Evolutionary conservation across 2,797 vertebrate genomes (phyloP).

Genomic region (Sternotherus odoratus): DNA sequence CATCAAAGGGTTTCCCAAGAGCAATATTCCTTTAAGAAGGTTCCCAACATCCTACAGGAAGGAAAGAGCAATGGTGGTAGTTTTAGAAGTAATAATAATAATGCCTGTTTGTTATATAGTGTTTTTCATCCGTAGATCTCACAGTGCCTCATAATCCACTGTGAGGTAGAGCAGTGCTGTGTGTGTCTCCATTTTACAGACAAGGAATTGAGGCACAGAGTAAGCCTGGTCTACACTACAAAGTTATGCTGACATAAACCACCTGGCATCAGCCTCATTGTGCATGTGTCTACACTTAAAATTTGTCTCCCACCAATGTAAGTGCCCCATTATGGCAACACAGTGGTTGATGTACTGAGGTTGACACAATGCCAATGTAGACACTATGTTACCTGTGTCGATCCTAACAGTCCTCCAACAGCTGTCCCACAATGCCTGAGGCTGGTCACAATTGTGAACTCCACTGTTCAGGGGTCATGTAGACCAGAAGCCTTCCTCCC

Average conservation of each 20-base stretch:
- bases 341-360: background rate
- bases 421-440: background rate
- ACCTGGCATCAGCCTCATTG: too few relatives aligned
- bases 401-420: background rate
- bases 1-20: background rate
- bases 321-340: too few relatives aligned
- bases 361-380: background rate
- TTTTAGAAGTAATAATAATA: background rate
- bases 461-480: background rate
- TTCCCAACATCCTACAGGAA: background rate
- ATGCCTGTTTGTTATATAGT: background rate
- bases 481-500: background rate
- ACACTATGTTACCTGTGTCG: background rate
- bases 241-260: too few relatives aligned
- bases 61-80: background rate
- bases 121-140: background rate
- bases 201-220: background rate
- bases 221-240: too few relatives aligned
- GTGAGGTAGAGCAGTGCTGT: background rate
- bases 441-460: background rate
- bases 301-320: too few relatives aligned
- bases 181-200: background rate
- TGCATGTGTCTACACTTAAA: too few relatives aligned
- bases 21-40: background rate
- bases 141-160: background rate